Evolutionary conservation across 1,140 invertebrate species (phyloP), one percentile per base, ranked within the genome.

Genomic region (Drosophila bifasciata): DNA sequence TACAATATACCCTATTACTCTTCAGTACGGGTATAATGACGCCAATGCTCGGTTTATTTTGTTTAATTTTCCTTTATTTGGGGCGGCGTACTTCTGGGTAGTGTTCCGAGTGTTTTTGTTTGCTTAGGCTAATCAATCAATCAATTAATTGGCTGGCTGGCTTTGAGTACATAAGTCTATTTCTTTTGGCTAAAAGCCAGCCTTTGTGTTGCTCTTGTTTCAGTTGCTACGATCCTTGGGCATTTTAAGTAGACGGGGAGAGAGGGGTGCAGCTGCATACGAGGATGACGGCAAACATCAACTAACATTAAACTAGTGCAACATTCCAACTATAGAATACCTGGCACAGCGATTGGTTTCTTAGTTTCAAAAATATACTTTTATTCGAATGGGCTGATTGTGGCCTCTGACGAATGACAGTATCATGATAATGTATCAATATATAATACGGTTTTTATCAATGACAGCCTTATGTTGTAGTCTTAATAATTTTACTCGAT

Each of bases 111-210:
- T 41, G 41, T 39, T 48, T 45, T 46, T 46, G 43, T 49, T 63
- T 50, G 40, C n/a, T 44, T 56, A 56, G 69, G 11, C 69, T 74
- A 73, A 74, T 74, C 70, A 74, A 74, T 74, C 70, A 74, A 74
- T 74, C 70, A 74, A 74, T 74, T 74, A 74, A 63, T 63, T 67
- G 61, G 19, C 55, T 55, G 44, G 41, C 50, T 73, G 52, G 40
- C 70, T 73, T 56, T 52, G 59, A 74, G 59, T 64, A 60, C 52
- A 63, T 73, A 74, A 74, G 69, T 57, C 51, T 74, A 73, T 74
- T 74, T 73, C 74, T 74, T 19, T 25, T 73, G 41, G 69, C 70
- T 73, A 51, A 74, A 73, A 74, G 70, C 69, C 59, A 73, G 52
- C 39, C 41, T 19, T 63, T 73, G 67, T 70, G 19, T 32, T 40